Conservation (phyloP, 2,888 invertebrate genomes). For the Pristionchus maxplancki region DNA sequence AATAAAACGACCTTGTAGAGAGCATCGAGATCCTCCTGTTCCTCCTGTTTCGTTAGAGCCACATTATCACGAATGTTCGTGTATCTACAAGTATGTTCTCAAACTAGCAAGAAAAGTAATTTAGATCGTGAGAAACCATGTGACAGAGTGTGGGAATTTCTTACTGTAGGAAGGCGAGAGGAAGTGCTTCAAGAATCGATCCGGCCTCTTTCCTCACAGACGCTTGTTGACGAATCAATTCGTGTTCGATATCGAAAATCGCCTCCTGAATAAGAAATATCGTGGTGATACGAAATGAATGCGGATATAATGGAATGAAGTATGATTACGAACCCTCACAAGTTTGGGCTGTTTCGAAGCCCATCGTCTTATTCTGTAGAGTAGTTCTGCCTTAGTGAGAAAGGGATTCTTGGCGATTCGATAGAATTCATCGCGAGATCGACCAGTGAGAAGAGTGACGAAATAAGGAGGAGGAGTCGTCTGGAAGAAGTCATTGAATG, state of each 20-base stretch:
- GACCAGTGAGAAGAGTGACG: slow-evolving; percentile 41
- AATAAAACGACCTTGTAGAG: slow-evolving; percentile 8
- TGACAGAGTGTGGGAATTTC: not conserved
- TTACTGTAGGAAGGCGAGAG: slow-evolving; percentile 49
- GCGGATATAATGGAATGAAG: not conserved
- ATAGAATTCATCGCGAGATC: slow-evolving; percentile 48
- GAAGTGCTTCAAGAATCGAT: slow-evolving; percentile 38
- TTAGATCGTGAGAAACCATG: not conserved
- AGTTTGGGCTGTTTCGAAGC: slow-evolving; percentile 45
- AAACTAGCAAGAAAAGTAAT: not conserved
- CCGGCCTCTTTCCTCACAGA: slow-evolving; percentile 43
- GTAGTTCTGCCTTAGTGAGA: slow-evolving; percentile 45
- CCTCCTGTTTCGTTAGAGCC: slow-evolving; percentile 44
- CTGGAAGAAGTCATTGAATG: not conserved
- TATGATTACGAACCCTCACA: slow-evolving; percentile 21
- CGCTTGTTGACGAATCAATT: slow-evolving; percentile 37
- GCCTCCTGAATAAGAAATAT: slow-evolving; percentile 42
- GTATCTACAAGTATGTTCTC: not conserved
- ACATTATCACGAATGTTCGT: slow-evolving; percentile 49
- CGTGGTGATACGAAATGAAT: not conserved
- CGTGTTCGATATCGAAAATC: slow-evolving; percentile 49
- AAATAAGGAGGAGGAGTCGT: slow-evolving; percentile 51
- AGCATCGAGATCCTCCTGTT: slow-evolving; percentile 41
- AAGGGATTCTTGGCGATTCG: slow-evolving; percentile 50
- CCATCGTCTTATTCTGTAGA: slow-evolving; percentile 44